These are phyloP conservation scores for Acrossocheilus fasciatus DNA, from an alignment of 2,797 vertebrate genomes.

Conservation along the genomic window DNA sequence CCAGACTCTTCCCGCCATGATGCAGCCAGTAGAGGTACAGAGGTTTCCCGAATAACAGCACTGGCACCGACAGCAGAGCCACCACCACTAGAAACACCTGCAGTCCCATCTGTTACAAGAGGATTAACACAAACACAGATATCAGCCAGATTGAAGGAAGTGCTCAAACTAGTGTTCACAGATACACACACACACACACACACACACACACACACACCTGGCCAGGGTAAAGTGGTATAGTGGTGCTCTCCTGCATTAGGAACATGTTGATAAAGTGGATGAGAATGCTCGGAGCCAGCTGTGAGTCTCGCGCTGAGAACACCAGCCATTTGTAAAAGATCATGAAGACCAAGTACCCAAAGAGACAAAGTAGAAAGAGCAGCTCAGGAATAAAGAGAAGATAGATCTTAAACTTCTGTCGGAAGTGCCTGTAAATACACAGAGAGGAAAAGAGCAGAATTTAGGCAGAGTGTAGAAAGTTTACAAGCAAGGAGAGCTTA, in stretches of 20 bases:
- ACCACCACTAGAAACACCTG: constrained; percentile 86
- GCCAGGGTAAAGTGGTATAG: constrained; percentile 81
- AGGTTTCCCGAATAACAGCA: constrained; percentile 93
- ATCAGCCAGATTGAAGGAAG: constrained; percentile 27
- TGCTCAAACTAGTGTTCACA: background rate
- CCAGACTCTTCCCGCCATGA: constrained; percentile 85
- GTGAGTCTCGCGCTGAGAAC: constrained; percentile 82
- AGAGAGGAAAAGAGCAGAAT: constrained; percentile 36
- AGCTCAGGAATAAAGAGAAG: constrained; percentile 93
- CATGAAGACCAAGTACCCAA: constrained; percentile 95
- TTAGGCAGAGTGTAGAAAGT: background rate
- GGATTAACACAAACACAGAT: constrained; percentile 22
- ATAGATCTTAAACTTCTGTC: constrained; percentile 88
- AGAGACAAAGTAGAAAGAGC: constrained; percentile 92
- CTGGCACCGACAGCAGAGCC: constrained; percentile 87
- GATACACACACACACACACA: constrained; percentile 23
- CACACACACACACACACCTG: constrained; percentile 78
- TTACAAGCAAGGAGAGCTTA: background rate
- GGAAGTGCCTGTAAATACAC: constrained; percentile 84
- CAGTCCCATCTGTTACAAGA: constrained; percentile 79
- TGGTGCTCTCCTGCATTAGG: constrained; percentile 80
- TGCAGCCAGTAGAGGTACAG: constrained; percentile 92
- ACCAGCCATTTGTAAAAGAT: constrained; percentile 94
- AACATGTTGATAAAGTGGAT: constrained; percentile 99
- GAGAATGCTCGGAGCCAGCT: constrained; percentile 90